These are phyloP conservation scores for Prunella himalayana DNA, from an alignment of 2,113 vertebrate genomes.

Conservation along the genomic window DNA sequence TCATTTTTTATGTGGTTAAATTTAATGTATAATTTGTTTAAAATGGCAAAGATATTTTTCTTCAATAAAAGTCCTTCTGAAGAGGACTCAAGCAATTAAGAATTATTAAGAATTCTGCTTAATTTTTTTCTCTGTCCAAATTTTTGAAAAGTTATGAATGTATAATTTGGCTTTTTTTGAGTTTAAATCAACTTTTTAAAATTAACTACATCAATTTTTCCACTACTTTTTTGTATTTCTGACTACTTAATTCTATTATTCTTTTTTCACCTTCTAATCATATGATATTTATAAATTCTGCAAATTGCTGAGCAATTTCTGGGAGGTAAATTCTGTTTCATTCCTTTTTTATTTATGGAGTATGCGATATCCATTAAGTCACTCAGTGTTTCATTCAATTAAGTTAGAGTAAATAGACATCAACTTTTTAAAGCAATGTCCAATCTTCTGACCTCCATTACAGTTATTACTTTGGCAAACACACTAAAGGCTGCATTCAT, in stretches of 20 bases:
- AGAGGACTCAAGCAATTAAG: not conserved
- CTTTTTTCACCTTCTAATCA: not conserved
- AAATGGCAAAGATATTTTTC: not conserved
- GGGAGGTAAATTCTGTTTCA: not conserved
- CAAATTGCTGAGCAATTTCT: not conserved
- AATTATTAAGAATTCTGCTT: not conserved
- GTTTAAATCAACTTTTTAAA: not conserved
- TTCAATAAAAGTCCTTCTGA: not conserved
- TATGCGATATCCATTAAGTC: not conserved
- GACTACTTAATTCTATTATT: not conserved
- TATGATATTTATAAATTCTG: not conserved
- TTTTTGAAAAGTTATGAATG: not conserved
- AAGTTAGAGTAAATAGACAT: not conserved
- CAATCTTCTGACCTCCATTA: conserved; percentile 17
- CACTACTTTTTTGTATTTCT: not conserved
- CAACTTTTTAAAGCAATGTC: not conserved
- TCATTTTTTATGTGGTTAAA: not conserved
- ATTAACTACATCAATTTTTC: not conserved
- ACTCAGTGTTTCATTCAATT: not conserved
- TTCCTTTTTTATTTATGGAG: not conserved
- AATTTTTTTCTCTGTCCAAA: not conserved
- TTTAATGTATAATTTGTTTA: not conserved
- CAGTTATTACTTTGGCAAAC: conserved; percentile 34
- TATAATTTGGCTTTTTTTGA: not conserved
- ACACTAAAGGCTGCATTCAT: not conserved